phyloP scores from a whole-genome alignment of 2,797 vertebrate genomes.

The Spinibarbus caldwelli region DNA sequence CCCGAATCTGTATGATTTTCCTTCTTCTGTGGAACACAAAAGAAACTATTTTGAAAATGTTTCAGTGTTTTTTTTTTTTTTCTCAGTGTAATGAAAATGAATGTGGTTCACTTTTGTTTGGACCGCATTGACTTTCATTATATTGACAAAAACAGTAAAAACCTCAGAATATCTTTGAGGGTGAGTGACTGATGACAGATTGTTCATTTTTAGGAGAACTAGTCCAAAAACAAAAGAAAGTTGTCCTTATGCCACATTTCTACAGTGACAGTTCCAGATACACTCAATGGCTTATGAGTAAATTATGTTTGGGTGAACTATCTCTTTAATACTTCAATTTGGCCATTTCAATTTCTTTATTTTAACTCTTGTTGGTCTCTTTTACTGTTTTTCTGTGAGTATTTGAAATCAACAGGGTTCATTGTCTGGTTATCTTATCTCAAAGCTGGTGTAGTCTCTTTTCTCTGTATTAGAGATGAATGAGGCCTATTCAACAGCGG shows the following conservation, averaged over 20 bases:
- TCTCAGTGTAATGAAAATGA: neutral
- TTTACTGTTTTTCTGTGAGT: slow-evolving; percentile 1
- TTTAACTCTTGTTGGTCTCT: neutral
- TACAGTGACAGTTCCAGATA: neutral
- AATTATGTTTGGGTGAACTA: neutral
- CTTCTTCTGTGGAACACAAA: too few relatives aligned
- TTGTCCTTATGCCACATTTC: neutral
- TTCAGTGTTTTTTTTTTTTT: too few relatives aligned
- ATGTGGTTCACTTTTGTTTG: neutral
- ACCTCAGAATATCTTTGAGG: neutral
- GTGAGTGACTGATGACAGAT: neutral
- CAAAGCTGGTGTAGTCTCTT: slow-evolving; percentile 67
- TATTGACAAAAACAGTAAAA: neutral
- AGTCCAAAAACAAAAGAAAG: neutral
- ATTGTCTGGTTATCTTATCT: slow-evolving; percentile 74
- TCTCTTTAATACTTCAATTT: neutral
- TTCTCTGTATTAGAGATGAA: slow-evolving; percentile 70
- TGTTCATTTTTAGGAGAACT: neutral
- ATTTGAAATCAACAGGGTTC: slow-evolving; percentile 45
- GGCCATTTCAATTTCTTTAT: neutral
- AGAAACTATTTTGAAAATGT: too few relatives aligned
- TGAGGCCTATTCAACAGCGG: slow-evolving; percentile 64
- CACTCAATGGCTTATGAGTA: neutral
- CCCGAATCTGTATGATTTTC: too few relatives aligned
- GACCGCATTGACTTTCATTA: neutral